Conservation (phyloP, 2,113 vertebrate genomes). For the Thalassoma bifasciatum region DNA sequence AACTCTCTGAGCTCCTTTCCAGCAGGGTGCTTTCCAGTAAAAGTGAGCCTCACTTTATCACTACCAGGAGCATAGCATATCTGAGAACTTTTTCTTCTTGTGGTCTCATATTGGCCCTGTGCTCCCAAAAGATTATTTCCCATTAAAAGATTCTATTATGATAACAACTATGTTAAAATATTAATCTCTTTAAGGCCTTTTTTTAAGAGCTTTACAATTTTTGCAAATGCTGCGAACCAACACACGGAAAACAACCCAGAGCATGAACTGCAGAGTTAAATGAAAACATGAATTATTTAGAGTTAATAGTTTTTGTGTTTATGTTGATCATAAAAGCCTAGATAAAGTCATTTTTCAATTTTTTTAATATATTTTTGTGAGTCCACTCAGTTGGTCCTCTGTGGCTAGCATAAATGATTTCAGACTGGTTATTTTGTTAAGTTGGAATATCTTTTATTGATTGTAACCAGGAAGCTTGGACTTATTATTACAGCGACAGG, state of each 20-base stretch:
- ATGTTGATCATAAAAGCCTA: background rate
- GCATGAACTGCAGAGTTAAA: background rate
- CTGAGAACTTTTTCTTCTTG: background rate
- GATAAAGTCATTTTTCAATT: no score
- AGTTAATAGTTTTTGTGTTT: background rate
- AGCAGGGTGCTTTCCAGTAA: background rate
- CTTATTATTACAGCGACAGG: no score
- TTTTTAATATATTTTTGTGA: no score
- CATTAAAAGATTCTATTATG: background rate
- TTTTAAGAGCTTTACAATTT: background rate
- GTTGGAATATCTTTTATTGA: no score
- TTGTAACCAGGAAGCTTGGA: no score
- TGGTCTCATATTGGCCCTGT: background rate
- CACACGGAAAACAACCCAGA: background rate
- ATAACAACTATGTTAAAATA: background rate
- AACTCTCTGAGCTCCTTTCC: constrained; percentile 8
- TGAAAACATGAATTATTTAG: background rate
- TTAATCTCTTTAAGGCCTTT: background rate
- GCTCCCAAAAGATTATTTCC: constrained; percentile 2
- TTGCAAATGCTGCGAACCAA: background rate
- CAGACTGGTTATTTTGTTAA: no score
- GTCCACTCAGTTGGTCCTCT: no score
- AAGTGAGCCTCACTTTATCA: constrained; percentile 4
- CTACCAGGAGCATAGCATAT: background rate
- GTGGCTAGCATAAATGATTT: no score